Conservation (phyloP, 2,888 invertebrate species). For the Thecocarcelia acutangulata region DNA sequence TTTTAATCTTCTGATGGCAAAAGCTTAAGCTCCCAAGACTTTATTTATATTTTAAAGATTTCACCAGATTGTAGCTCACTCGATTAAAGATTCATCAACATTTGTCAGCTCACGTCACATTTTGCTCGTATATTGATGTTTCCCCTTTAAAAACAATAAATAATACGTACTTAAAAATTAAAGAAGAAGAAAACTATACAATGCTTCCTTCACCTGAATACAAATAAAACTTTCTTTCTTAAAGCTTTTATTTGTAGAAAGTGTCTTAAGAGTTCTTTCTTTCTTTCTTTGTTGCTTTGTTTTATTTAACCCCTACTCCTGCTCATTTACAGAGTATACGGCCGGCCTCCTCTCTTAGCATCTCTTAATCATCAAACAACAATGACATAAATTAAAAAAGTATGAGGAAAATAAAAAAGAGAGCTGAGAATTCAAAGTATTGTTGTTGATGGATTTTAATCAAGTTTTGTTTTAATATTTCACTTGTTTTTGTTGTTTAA, state of each 20-base stretch:
- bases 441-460: conserved; percentile 67
- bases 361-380: neutral
- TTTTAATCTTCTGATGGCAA: too few species aligned
- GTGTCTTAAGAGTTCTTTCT: conserved; percentile 37
- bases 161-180: conserved; percentile 25
- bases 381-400: conserved; percentile 56
- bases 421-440: conserved; percentile 31
- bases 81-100: neutral
- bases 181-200: conserved; percentile 11
- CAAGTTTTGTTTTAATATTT: conserved; percentile 59
- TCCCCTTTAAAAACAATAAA: conserved; percentile 26
- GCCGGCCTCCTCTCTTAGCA: neutral
- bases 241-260: conserved; percentile 22
- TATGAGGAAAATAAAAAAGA: neutral
- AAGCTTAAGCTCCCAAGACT: too few species aligned
- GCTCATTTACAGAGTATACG: neutral
- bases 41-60: too few species aligned
- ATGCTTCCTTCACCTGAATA: conserved; percentile 1
- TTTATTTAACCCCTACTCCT: conserved; percentile 16
- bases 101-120: neutral
- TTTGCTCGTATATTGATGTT: conserved; percentile 6
- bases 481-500: conserved; percentile 33
- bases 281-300: conserved; percentile 26
- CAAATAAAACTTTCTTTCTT: conserved; percentile 16
- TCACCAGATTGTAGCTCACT: neutral